phyloP scores from a whole-genome alignment of 92 coral and sea anemone genomes.

The Pocillopora grandis region DNA sequence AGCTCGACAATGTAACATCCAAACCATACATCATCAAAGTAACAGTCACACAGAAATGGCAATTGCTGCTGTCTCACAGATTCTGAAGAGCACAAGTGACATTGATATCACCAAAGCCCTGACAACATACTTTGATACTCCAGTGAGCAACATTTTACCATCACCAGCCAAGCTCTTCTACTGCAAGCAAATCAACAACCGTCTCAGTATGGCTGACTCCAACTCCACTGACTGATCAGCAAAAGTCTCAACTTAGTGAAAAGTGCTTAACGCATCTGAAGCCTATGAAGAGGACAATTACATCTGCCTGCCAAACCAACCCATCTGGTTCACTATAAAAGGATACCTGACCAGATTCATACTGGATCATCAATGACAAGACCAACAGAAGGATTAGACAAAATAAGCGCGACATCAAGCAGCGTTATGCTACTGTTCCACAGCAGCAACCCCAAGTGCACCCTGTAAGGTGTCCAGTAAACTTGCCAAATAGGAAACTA shows the following conservation, averaged over 20 bases:
- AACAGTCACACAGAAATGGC: slow-evolving; percentile 62
- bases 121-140: slow-evolving; percentile 57
- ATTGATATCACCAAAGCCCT: slow-evolving; percentile 58
- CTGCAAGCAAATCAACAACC: slow-evolving; percentile 55
- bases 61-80: slow-evolving; percentile 38
- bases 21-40: slow-evolving; percentile 59
- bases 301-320: slow-evolving; percentile 53
- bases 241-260: slow-evolving; percentile 51
- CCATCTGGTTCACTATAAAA: slow-evolving; percentile 60
- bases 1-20: slow-evolving; percentile 61
- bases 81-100: slow-evolving; percentile 55
- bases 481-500: slow-evolving; percentile 6
- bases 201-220: slow-evolving; percentile 67
- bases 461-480: slow-evolving; percentile 1
- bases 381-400: slow-evolving; percentile 48
- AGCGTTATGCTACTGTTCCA: slow-evolving; percentile 50
- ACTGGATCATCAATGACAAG: slow-evolving; percentile 62
- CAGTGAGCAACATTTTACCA: slow-evolving; percentile 56
- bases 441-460: slow-evolving; percentile 40
- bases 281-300: slow-evolving; percentile 48
- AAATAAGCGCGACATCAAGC: slow-evolving; percentile 64
- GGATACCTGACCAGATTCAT: slow-evolving; percentile 65
- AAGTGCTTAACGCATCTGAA: slow-evolving; percentile 70
- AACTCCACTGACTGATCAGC: slow-evolving; percentile 65
- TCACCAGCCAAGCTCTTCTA: slow-evolving; percentile 57